These are phyloP conservation scores for Vesta saturnalis DNA, from an alignment of 2,888 invertebrate genomes.

Conservation along the genomic window DNA sequence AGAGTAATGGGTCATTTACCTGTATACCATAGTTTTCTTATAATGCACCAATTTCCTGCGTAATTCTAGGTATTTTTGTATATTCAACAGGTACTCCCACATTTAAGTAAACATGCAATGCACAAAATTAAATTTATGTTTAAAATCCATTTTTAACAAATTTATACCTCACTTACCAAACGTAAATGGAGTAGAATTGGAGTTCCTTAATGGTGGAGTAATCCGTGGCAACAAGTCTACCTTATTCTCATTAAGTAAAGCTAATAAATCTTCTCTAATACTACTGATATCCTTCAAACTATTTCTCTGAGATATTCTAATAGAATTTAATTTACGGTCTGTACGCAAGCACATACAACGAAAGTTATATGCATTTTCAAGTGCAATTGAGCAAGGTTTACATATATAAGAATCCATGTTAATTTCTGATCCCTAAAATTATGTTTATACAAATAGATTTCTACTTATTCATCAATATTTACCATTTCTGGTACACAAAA, in stretches of 20 bases:
- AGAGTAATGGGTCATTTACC: too few species aligned
- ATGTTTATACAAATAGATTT: too few species aligned
- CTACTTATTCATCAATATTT: too few species aligned
- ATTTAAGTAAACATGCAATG: too few species aligned
- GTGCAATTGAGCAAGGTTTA: constrained; percentile 17
- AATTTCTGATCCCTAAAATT: constrained; percentile 20
- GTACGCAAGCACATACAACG: constrained; percentile 26
- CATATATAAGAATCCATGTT: constrained; percentile 16
- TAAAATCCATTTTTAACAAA: too few species aligned
- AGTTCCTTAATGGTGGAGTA: neutral
- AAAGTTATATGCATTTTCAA: constrained; percentile 30
- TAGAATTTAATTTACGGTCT: constrained; percentile 7
- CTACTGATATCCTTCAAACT: neutral
- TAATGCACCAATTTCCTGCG: too few species aligned
- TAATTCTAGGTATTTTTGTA: too few species aligned
- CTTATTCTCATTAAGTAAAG: neutral
- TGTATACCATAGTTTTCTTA: too few species aligned
- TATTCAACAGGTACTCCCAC: too few species aligned
- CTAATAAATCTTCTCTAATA: neutral
- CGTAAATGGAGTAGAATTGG: neutral
- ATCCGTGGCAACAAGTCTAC: neutral
- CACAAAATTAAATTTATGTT: too few species aligned
- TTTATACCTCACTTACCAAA: neutral
- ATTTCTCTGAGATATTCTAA: neutral
- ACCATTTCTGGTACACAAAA: constrained; percentile 35